Base-by-base conservation (phyloP, 23 tunicate species). In the Diplosoma virens region DNA sequence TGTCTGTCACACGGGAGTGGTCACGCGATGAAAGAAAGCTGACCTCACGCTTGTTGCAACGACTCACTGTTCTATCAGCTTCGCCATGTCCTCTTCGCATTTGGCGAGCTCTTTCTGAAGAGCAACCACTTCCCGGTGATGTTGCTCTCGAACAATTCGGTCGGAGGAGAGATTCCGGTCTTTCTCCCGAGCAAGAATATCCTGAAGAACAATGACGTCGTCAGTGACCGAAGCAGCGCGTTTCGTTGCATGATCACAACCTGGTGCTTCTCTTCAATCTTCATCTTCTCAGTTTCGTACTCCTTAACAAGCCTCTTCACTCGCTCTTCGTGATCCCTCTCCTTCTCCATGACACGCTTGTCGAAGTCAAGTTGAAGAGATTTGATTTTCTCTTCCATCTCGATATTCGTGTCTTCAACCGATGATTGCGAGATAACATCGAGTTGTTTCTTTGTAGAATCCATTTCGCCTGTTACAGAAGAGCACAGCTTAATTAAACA, bases 391-490 rank as follows among this genome's bases (percentile, higher is more conserved):
- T 52, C 31, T 20, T 92, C 87, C 22, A 61, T 72, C 46, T 85
- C 93, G 18, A 77, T 87, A 29, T 53, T 66, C 17, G 76, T 47
- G 58, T 85, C 93, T 30, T 81, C 86, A 28, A 80, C 79, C 6
- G 97, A 73, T 3, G 97, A 86, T 21, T 58, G 81, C 1, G 84
- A 71, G 16, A 85, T 60, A 47, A 81, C 97, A 32, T 92, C 97
- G n/a, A 92, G 32, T 50, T 92, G 87, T 46, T 85, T 68, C 69
- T 85, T 89, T 17, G 77, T 33, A 2, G 92, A 75, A 17, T 61
- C 80, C 14, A 92, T 47, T 60, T 92, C 97, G 60, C 77, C 92
- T 85, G 82, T 1, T 0, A 23, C 23, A 22, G 23, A 34, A 67
- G 3, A 27, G 34, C 9, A 27, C 11, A 0, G 20, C 36, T 27